phyloP scores from a whole-genome alignment of 2,113 vertebrate species.

The Podilymbus podiceps region DNA sequence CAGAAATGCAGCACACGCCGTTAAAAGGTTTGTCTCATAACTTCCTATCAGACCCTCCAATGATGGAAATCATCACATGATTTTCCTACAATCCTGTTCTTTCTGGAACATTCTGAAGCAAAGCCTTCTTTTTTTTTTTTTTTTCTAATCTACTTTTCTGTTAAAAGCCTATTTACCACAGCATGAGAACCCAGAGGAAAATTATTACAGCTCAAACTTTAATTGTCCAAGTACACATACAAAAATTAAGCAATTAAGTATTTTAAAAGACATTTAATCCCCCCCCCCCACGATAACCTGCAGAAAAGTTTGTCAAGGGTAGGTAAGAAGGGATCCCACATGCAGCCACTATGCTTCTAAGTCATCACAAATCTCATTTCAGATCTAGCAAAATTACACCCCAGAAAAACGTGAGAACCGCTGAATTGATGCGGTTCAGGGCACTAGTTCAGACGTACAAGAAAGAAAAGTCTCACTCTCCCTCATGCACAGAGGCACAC shows the following conservation, averaged over 20 bases:
- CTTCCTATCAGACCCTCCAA: neutral
- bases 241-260: neutral
- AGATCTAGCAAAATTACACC: too few relatives aligned
- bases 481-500: neutral
- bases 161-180: neutral
- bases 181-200: neutral
- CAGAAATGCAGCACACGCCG: neutral
- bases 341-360: neutral
- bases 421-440: neutral
- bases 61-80: neutral
- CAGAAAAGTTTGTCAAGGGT: neutral
- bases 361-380: neutral
- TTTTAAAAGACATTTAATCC: neutral
- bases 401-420: neutral
- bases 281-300: too few relatives aligned
- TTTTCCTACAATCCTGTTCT: neutral
- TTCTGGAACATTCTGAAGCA: neutral
- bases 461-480: neutral
- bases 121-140: neutral
- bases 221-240: neutral
- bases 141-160: neutral
- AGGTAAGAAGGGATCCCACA: neutral
- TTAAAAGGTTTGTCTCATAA: neutral
- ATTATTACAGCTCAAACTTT: neutral
- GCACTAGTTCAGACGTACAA: neutral